phyloP scores from a whole-genome alignment of 2,888 invertebrate genomes.

The Lymantria dispar region DNA sequence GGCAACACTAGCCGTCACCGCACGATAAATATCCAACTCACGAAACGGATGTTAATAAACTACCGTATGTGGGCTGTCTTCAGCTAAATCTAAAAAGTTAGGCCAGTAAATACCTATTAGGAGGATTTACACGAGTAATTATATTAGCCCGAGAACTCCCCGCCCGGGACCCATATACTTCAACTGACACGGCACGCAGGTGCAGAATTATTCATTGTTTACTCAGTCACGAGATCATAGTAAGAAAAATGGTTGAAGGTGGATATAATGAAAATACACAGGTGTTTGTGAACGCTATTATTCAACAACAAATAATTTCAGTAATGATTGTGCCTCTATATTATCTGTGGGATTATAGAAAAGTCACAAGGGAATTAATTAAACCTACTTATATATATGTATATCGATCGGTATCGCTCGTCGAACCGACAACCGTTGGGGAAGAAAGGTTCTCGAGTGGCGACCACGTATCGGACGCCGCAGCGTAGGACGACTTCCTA shows the following conservation, averaged over 20 bases:
- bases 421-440: no score
- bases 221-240: neutral
- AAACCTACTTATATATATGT: no score
- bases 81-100: neutral
- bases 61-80: neutral
- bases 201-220: neutral
- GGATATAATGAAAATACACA: neutral
- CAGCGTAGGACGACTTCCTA: no score
- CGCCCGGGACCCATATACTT: neutral
- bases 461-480: no score
- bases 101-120: slow-evolving; percentile 21
- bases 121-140: neutral
- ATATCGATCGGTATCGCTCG: no score
- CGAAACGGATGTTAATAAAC: no score
- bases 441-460: no score
- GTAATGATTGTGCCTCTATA: neutral
- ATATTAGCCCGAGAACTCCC: neutral
- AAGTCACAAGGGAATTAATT: neutral
- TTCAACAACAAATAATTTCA: neutral
- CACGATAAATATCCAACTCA: neutral
- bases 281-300: neutral
- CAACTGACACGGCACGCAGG: neutral
- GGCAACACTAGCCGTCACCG: no score
- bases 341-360: neutral
- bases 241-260: neutral